Evolutionary conservation across 2,797 vertebrate species (phyloP), one percentile per base, ranked within the genome.

Genomic region (Phrynocephalus guinanensis): DNA sequence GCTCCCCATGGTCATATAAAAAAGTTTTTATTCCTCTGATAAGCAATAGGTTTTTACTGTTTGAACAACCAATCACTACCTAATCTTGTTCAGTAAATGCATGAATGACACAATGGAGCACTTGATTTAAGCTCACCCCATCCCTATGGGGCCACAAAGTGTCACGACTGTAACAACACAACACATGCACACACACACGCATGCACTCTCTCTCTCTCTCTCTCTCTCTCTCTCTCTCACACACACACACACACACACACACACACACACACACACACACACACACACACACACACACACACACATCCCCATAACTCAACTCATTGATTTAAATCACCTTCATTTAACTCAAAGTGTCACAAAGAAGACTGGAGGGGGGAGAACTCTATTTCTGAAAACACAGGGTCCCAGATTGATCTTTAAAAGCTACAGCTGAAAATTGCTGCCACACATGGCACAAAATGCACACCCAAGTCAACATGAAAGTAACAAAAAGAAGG

Each of bases 31-130:
- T 80, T 80, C 33, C 60, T 38, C 26, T 82, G 79, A 22, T 44
- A 82, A 48, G 22, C 56, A 63, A 79, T 79, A 22, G 16, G 3
- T 63, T 67, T 44, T 44, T 44, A 44, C 11, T 44, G 33, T 48
- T 82, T 44, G 28, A 44, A 33, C 38, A 68, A 48, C 63, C 63
- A 67, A 82, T 67, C 44, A 82, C 63, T 18, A 48, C 67, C 2
- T 28, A 68, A 67, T 48, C 79, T 68, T 67, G 33, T 44, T 81
- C 60, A 67, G 79, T 63, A 82, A 82, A 82, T 67, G 79, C 24
- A 68, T 82, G 56, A 68, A 82, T 66, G 30, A 80, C 56, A 80
- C 52, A 60, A 80, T 15, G 0, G 0, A 5, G 13, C 20, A 81
- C 79, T 15, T 38, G 10, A 44, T 48, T 68, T 68, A 44, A 82